Base-by-base conservation (phyloP, 1,140 invertebrate genomes). In the Hyles euphorbiae region DNA sequence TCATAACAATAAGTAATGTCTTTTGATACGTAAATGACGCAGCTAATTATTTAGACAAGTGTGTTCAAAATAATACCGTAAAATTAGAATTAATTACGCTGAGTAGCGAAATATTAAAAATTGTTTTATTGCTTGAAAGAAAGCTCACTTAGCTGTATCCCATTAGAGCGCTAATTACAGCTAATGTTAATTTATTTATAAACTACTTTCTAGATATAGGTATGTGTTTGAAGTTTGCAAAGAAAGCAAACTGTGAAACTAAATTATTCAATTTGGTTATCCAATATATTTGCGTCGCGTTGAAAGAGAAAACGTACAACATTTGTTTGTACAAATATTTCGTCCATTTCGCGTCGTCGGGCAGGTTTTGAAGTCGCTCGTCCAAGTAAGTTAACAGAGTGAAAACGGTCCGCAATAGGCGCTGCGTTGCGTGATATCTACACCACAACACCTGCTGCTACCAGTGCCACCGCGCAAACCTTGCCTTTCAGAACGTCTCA, bases 271-370 rank as follows among this genome's bases (percentile, higher is more conserved):
- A 40, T 48, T 53, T 54, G 54, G 46, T 60, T 65, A 65, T 58
- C 49, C 61, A 67, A 67, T 50, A 58, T 47, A 51, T 60, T 34
- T 54, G 56, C 61, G 63, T 53, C 57, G 48, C 59, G 61, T 61
- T 60, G 61, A 69, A 81, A 81, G 74, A 78, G 78, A 85, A 85
- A 85, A 74, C 70, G 67, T 68, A 48, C 69, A 68, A 67, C 51
- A 67, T 78, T 74, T 70, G 70, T 71, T 77, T 82, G 67, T 72
- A 78, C 74, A 80, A 80, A 83, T 83, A 81, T 76, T 78, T 77
- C 69, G 75, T 70, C 61, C 69, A 77, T 76, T 83, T 76, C 60
- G 68, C 69, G 71, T 72, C 68, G 67, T 48, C 68, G 56, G 61
- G 69, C 75, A 72, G 68, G 79, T 81, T 81, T 72, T 65, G 67